phyloP scores from a whole-genome alignment of 2,113 vertebrate species.

The Hystrix cristata region DNA sequence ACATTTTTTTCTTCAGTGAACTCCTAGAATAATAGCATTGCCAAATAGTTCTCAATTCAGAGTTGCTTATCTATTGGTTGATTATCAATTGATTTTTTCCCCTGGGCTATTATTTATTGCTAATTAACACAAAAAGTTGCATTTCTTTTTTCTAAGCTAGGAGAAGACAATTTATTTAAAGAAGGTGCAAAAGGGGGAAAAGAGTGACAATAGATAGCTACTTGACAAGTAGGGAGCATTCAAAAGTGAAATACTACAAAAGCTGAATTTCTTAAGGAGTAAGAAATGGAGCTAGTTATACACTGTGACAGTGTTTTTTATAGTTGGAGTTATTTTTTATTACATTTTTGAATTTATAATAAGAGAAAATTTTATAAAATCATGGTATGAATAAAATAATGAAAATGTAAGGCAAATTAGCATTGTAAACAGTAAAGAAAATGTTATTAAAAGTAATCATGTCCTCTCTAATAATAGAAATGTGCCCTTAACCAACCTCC shows the following conservation, averaged over 20 bases:
- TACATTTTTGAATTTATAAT: neutral
- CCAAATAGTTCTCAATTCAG: neutral
- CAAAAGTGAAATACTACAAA: neutral
- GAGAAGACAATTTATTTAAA: too few relatives aligned
- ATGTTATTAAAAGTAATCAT: constrained; percentile 27
- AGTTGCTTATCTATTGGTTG: neutral
- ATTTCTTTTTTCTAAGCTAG: neutral
- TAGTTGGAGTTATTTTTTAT: neutral
- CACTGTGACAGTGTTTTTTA: too few relatives aligned
- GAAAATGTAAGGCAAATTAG: neutral
- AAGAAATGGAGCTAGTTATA: neutral
- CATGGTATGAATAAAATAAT: neutral
- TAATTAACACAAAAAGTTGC: constrained; percentile 1
- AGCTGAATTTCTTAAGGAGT: neutral
- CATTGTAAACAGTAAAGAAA: constrained; percentile 40
- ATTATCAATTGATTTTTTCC: neutral
- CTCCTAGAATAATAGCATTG: neutral
- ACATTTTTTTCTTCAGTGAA: neutral
- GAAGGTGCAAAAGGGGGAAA: too few relatives aligned
- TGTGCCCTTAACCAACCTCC: neutral
- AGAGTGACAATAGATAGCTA: too few relatives aligned
- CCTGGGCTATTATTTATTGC: neutral
- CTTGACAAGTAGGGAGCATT: too few relatives aligned
- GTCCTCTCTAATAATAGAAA: constrained; percentile 38
- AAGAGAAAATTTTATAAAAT: constrained; percentile 19